Evolutionary conservation across 1,140 invertebrate genomes (phyloP).

Genomic region (Campodea augens): DNA sequence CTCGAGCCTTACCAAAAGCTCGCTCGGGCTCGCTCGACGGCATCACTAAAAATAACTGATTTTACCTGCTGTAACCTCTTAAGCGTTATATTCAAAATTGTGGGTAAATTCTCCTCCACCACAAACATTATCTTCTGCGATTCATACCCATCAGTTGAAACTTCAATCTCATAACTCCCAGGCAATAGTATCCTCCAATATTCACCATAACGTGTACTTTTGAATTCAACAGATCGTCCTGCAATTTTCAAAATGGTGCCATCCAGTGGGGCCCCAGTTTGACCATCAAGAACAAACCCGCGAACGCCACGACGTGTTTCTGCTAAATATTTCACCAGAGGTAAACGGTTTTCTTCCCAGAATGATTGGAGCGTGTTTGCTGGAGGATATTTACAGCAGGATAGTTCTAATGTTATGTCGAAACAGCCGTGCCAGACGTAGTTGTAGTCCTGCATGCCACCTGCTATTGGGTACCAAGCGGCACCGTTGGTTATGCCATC

Average conservation of each 20-base stretch:
- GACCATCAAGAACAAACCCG: slow-evolving; percentile 26
- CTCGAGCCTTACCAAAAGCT: too few species aligned
- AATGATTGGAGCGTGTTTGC: slow-evolving; percentile 26
- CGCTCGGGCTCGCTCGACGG: too few species aligned
- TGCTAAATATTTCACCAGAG: slow-evolving; percentile 35
- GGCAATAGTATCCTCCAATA: slow-evolving; percentile 77
- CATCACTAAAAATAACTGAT: too few species aligned
- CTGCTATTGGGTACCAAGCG: slow-evolving; percentile 22
- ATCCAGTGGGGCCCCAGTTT: slow-evolving; percentile 58
- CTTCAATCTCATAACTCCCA: slow-evolving; percentile 60
- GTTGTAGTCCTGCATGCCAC: slow-evolving; percentile 43
- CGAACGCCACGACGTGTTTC: slow-evolving; percentile 29
- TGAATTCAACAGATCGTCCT: slow-evolving; percentile 66
- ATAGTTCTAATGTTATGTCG: slow-evolving; percentile 41
- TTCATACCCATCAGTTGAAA: too few species aligned
- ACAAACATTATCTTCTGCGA: too few species aligned
- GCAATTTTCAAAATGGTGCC: slow-evolving; percentile 66
- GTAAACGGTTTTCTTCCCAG: slow-evolving; percentile 37
- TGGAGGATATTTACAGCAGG: slow-evolving; percentile 37
- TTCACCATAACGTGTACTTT: slow-evolving; percentile 78
- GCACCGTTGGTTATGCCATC: slow-evolving; percentile 26
- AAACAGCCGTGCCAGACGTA: slow-evolving; percentile 39
- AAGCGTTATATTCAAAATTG: too few species aligned
- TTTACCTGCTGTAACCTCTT: too few species aligned
- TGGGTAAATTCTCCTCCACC: too few species aligned